Percentiles rank a stretch among this genome's conserved stretches.
Conservation (phyloP, 1,140 invertebrate genomes). For the Sipha flava region DNA sequence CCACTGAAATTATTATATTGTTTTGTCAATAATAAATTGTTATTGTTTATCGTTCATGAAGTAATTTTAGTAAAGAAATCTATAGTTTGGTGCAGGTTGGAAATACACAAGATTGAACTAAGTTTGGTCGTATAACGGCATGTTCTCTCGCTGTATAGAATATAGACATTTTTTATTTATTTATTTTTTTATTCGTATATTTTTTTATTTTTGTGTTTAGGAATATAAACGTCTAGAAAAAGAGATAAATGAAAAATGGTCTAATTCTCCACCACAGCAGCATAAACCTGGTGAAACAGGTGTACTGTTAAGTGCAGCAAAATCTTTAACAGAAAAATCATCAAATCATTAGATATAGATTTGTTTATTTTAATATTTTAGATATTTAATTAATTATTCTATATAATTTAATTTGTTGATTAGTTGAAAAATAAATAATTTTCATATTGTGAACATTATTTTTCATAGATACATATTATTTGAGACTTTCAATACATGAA, state of each 20-base stretch:
- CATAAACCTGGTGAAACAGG: not conserved
- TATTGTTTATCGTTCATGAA: no score
- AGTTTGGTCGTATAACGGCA: no score
- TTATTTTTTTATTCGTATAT: not conserved
- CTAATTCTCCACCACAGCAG: not conserved
- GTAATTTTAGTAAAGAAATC: no score
- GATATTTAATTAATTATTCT: not conserved
- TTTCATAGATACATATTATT: not conserved
- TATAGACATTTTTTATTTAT: no score
- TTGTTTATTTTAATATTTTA: not conserved
- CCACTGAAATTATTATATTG: no score
- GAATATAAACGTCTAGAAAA: not conserved
- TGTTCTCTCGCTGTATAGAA: no score
- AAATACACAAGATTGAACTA: no score
- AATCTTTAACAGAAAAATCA: not conserved
- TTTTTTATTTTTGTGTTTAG: not conserved
- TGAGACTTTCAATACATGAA: not conserved
- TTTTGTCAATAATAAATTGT: no score
- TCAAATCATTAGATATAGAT: not conserved
- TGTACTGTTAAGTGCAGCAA: not conserved
- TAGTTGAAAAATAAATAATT: not conserved
- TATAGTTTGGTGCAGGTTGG: no score
- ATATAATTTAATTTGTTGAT: not conserved
- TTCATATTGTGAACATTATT: not conserved
- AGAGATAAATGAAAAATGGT: not conserved